Evolutionary conservation across 2,797 vertebrate species (phyloP).

Genomic region (Oceanodroma leucorhoa): DNA sequence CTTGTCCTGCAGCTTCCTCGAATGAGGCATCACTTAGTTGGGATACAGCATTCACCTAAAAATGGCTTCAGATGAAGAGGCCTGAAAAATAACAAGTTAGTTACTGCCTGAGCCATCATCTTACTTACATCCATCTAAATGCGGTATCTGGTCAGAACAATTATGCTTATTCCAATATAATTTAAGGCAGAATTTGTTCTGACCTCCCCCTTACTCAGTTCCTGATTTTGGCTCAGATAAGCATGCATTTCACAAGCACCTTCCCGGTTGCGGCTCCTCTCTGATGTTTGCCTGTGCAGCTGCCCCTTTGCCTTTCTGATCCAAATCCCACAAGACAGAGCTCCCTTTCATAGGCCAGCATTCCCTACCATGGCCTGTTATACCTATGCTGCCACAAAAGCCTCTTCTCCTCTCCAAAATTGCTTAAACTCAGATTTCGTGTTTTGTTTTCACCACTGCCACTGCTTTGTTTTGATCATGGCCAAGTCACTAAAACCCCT

Average conservation of each 20-base stretch:
- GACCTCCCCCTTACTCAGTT: background rate
- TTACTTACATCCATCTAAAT: background rate
- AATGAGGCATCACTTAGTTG: background rate
- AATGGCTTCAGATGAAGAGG: background rate
- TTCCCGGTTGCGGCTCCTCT: background rate
- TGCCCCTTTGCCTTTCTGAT: background rate
- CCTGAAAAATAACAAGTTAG: background rate
- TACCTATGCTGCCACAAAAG: background rate
- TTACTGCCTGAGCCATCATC: background rate
- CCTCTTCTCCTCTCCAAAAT: background rate
- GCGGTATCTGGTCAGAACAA: background rate
- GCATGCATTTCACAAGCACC: background rate
- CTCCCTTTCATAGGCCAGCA: rapidly evolving
- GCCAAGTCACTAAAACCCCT: background rate
- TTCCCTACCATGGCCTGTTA: background rate
- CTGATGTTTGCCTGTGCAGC: background rate
- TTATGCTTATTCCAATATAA: background rate
- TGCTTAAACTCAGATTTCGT: background rate
- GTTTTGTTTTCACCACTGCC: background rate
- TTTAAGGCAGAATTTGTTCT: background rate
- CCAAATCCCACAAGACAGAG: background rate
- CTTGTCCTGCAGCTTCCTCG: background rate
- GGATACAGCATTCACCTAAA: background rate
- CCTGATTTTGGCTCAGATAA: background rate
- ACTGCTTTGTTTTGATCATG: background rate